Percentiles rank a stretch among this genome's conserved stretches.
These are phyloP conservation scores for Lycia hirtaria DNA, from an alignment of 2,888 invertebrate genomes.

Conservation along the genomic window DNA sequence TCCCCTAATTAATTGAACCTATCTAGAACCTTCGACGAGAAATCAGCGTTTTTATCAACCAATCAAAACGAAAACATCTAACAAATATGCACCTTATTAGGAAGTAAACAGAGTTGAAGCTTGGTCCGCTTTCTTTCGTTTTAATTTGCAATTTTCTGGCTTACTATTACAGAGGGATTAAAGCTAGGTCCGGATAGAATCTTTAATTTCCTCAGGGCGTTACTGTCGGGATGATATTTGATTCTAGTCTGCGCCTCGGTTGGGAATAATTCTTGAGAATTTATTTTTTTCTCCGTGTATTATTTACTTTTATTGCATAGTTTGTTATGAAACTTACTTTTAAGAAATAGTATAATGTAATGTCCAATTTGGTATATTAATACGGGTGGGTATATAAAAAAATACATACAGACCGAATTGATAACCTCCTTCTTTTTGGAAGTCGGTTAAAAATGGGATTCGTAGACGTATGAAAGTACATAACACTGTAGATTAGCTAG, in stretches of 20 bases:
- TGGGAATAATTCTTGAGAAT: constrained; percentile 13
- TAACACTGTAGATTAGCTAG: no score
- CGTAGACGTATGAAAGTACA: no score
- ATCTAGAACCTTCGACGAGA: constrained; percentile 64
- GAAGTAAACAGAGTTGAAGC: constrained; percentile 32
- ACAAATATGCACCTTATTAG: constrained; percentile 43
- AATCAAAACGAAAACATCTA: constrained; percentile 32
- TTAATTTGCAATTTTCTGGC: constrained; percentile 83
- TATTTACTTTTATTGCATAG: constrained; percentile 9
- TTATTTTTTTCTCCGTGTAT: constrained; percentile 14
- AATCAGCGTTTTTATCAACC: constrained; percentile 75
- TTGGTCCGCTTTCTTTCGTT: constrained; percentile 43
- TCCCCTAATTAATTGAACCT: constrained; percentile 76
- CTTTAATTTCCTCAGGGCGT: constrained; percentile 82
- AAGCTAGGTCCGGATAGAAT: constrained; percentile 80
- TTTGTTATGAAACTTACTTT: background rate
- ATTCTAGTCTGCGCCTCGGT: constrained; percentile 53
- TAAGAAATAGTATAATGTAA: no score
- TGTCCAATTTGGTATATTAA: no score
- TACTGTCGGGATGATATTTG: constrained; percentile 67
- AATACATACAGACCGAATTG: no score
- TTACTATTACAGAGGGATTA: constrained; percentile 78
- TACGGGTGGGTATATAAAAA: no score
- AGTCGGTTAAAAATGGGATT: no score
- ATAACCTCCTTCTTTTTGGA: no score